phyloP scores from a whole-genome alignment of 2,113 vertebrate species.

The Nesoenas mayeri region DNA sequence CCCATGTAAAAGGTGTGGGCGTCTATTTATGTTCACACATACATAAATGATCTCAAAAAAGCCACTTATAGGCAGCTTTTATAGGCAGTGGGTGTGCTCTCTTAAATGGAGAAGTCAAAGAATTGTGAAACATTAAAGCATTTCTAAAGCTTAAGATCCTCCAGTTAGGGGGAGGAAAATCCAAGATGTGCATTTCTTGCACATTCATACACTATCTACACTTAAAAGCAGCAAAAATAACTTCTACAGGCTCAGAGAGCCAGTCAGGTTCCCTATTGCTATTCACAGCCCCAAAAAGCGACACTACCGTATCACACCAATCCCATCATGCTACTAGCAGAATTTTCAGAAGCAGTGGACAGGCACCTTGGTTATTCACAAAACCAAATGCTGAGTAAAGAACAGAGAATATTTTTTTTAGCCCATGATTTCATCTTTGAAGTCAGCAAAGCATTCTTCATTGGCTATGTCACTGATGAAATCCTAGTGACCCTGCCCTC shows the following conservation, averaged over 20 bases:
- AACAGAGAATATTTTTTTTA: background rate
- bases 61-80: background rate
- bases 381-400: background rate
- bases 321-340: background rate
- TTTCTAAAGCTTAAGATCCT: background rate
- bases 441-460: background rate
- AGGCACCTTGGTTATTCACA: background rate
- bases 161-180: background rate
- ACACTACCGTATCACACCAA: background rate
- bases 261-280: background rate
- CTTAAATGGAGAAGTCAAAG: background rate
- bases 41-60: conserved; percentile 34
- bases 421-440: background rate
- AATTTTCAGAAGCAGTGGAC: background rate
- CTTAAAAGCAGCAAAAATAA: background rate
- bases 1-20: background rate
- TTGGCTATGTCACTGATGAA: background rate
- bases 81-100: conserved; percentile 2
- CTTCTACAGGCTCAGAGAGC: background rate
- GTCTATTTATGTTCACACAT: conserved; percentile 12
- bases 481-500: background rate
- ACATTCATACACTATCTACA: background rate
- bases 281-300: background rate
- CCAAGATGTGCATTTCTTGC: background rate
- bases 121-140: background rate